phyloP scores from a whole-genome alignment of 2,113 vertebrate genomes.

The Eclectus roratus region DNA sequence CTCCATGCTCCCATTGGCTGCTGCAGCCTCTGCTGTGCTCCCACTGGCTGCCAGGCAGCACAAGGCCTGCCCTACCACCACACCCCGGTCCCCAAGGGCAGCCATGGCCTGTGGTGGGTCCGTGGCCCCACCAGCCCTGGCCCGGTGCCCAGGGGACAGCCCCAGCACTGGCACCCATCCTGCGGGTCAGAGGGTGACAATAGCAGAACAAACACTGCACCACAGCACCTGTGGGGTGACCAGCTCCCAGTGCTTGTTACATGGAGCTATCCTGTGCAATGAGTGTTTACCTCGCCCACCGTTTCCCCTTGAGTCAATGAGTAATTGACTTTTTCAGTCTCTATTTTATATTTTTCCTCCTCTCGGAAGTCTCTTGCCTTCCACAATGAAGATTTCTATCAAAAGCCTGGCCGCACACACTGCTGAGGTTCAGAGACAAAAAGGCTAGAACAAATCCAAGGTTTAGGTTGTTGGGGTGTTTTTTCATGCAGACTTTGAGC shows the following conservation, averaged over 20 bases:
- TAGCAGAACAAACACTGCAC: accelerated
- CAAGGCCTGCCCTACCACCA: not conserved
- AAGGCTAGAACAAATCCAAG: not conserved
- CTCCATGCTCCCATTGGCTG: not conserved
- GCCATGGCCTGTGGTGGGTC: accelerated
- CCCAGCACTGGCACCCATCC: not conserved
- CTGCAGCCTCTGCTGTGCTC: not conserved
- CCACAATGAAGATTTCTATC: not conserved
- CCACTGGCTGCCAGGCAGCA: not conserved
- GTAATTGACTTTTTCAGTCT: not conserved
- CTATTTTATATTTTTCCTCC: not conserved
- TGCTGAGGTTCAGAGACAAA: not conserved
- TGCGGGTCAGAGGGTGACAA: not conserved
- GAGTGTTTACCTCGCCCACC: not conserved
- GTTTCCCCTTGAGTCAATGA: not conserved
- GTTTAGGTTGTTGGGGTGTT: not conserved
- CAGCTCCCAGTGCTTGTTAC: not conserved
- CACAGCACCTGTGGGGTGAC: not conserved
- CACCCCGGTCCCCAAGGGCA: not conserved
- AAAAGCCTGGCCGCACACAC: not conserved
- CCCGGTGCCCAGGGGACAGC: accelerated
- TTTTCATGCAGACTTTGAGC: not conserved
- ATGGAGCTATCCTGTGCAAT: accelerated
- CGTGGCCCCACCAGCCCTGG: accelerated
- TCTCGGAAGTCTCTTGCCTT: not conserved